Evolutionary conservation across 2,888 invertebrate genomes (phyloP).

Genomic region (Altica lythri): DNA sequence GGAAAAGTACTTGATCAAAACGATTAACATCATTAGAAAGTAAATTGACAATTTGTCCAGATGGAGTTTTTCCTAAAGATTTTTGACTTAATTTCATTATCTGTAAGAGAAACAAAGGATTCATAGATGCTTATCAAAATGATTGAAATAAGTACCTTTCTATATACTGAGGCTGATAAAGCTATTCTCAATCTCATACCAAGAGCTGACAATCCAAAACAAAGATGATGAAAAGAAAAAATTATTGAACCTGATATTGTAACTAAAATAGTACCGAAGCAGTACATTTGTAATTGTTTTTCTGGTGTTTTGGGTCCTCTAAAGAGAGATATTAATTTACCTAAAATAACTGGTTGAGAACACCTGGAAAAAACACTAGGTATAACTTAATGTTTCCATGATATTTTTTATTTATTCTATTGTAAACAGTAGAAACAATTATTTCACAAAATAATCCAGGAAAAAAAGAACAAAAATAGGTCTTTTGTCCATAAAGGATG

Average conservation of each 20-base stretch:
- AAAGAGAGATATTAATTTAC: background rate
- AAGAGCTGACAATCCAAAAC: constrained; percentile 60
- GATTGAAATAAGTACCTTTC: constrained; percentile 66
- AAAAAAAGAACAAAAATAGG: background rate
- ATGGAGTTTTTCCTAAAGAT: constrained; percentile 78
- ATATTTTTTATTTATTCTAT: too few relatives aligned
- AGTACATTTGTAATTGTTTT: background rate
- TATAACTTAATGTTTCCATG: background rate
- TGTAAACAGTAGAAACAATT: background rate
- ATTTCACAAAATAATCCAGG: background rate
- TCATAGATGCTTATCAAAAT: constrained; percentile 51
- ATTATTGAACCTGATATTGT: background rate
- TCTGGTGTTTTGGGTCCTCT: background rate
- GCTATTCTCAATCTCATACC: constrained; percentile 81
- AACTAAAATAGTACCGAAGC: background rate
- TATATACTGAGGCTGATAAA: constrained; percentile 78
- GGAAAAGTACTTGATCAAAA: constrained; percentile 71
- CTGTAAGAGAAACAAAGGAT: constrained; percentile 46
- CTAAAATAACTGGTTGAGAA: background rate
- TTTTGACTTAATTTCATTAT: constrained; percentile 67
- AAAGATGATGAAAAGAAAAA: constrained; percentile 60
- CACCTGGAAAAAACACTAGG: background rate
- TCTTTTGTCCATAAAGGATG: background rate
- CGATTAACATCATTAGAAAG: constrained; percentile 84
- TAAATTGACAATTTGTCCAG: constrained; percentile 81